Conservation (phyloP, 2,797 vertebrate genomes). For the Thalassophryne amazonica region DNA sequence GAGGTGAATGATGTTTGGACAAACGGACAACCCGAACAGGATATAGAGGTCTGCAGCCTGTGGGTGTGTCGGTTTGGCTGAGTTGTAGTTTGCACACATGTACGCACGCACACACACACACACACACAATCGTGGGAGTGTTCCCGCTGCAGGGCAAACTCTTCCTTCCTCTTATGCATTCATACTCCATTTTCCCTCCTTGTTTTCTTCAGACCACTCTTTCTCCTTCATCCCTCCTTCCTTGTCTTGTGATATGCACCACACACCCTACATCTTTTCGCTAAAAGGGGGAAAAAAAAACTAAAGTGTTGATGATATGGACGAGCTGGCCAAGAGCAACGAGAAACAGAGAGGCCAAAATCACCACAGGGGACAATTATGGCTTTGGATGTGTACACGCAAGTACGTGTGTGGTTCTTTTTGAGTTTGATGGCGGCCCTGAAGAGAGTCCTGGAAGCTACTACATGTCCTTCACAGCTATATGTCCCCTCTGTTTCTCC, state of each 20-base stretch:
- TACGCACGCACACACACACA: slow-evolving; percentile 22
- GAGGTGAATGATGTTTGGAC: slow-evolving; percentile 70
- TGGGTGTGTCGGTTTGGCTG: slow-evolving; percentile 79
- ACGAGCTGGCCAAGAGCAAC: slow-evolving; percentile 64
- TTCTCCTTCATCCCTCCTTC: slow-evolving; percentile 61
- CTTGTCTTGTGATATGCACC: slow-evolving; percentile 52
- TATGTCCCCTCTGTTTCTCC: slow-evolving; percentile 55
- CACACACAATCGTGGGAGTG: slow-evolving; percentile 68
- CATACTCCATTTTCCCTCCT: slow-evolving; percentile 51
- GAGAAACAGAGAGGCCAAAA: slow-evolving; percentile 66
- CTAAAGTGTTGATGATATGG: slow-evolving; percentile 71
- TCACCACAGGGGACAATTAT: slow-evolving; percentile 74
- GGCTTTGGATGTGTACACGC: slow-evolving; percentile 50
- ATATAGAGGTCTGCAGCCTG: slow-evolving; percentile 80
- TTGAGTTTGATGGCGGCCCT: slow-evolving; percentile 38
- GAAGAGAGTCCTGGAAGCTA: slow-evolving; percentile 60
- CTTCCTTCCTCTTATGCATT: slow-evolving; percentile 76
- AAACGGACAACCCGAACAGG: slow-evolving; percentile 78
- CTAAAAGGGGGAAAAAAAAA: slow-evolving; percentile 47
- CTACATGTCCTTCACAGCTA: slow-evolving; percentile 61
- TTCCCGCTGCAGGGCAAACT: slow-evolving; percentile 79
- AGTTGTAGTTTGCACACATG: slow-evolving; percentile 51
- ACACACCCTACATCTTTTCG: slow-evolving; percentile 8
- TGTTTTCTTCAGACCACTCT: slow-evolving; percentile 56
- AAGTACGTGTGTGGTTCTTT: slow-evolving; percentile 21